Base-by-base conservation (phyloP, 2,797 vertebrate species). In the Falco cherrug region DNA sequence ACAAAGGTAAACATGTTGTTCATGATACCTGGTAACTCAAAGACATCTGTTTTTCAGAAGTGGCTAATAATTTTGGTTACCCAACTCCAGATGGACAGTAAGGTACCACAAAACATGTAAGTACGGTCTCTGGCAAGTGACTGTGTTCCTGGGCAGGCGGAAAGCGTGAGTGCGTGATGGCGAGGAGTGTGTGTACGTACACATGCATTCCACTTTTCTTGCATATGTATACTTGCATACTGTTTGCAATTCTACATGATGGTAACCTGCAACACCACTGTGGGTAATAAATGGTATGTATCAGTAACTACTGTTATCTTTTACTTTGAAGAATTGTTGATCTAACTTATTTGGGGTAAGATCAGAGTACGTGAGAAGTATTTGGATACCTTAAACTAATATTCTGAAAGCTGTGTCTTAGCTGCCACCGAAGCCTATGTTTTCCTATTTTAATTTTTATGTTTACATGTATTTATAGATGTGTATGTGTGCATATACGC, bases 1-100 rank as follows among this genome's bases (percentile, higher is more conserved):
- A 99, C 99, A 5, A 99, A 99, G 99, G 99, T 99, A 97, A 97
- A 81, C 37, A 21, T 28, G 56, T 64, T 87, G 45, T 80, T 84
- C 5, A 3, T 74, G 31, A 7, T 81, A 37, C 19, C 13, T 83
- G n/a, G 22, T 84, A 71, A 75, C 71, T 87, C 41, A 67, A 74
- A 37, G 56, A 12, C 68, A 3, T 48, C 29, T 67, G 39, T 64
- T 90, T 87, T 87, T 45, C 26, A n/a, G 67, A 89, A 83, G n/a
- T 87, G 60, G 61, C 37, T 76, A 33, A 6, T 79, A 43, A 43
- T 74, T 89, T 63, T 65, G 75, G 24, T 78, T 83, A 17, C 33
- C 41, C 9, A 61, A 2, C 33, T 54, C 63, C 43, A 60, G 24
- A 13, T 56, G 16, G 29, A 24, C 37, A 47, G 28, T 60, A 68